phyloP scores from a whole-genome alignment of 2,113 vertebrate genomes.

The Hyperopisus bebe region DNA sequence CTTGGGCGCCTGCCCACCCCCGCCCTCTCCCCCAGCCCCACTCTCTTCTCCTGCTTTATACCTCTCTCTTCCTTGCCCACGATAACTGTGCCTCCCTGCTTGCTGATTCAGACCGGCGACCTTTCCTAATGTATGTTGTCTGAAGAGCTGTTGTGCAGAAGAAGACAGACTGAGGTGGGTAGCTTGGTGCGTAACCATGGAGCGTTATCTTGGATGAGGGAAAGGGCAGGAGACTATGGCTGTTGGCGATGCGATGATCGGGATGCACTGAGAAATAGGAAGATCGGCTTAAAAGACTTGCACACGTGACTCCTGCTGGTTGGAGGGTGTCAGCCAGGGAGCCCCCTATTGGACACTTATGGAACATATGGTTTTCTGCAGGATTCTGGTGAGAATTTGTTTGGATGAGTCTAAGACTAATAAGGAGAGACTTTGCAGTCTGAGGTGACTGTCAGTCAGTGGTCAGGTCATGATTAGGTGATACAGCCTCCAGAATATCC shows the following conservation, averaged over 20 bases:
- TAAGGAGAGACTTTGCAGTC: not conserved
- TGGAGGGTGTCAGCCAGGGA: not conserved
- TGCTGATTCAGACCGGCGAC: not conserved
- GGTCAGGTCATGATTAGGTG: not conserved
- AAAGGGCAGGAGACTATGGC: not conserved
- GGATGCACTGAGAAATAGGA: not conserved
- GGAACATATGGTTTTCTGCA: not conserved
- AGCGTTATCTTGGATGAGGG: not conserved
- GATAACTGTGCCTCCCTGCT: not conserved
- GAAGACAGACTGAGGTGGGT: not conserved
- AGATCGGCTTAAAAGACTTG: not conserved
- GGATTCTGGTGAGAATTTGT: not conserved
- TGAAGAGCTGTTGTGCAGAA: not conserved
- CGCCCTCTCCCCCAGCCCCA: not conserved
- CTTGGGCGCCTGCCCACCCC: not conserved
- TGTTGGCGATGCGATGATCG: not conserved
- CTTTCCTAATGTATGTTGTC: not conserved
- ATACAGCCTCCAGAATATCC: not conserved
- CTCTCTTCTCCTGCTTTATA: not conserved
- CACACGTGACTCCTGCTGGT: not conserved
- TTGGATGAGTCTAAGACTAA: not conserved
- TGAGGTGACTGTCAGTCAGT: not conserved
- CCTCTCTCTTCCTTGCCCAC: not conserved
- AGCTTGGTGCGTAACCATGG: not conserved
- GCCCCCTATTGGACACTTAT: not conserved